Conservation (phyloP, 2,797 vertebrate genomes). For the Myotis daubentonii region DNA sequence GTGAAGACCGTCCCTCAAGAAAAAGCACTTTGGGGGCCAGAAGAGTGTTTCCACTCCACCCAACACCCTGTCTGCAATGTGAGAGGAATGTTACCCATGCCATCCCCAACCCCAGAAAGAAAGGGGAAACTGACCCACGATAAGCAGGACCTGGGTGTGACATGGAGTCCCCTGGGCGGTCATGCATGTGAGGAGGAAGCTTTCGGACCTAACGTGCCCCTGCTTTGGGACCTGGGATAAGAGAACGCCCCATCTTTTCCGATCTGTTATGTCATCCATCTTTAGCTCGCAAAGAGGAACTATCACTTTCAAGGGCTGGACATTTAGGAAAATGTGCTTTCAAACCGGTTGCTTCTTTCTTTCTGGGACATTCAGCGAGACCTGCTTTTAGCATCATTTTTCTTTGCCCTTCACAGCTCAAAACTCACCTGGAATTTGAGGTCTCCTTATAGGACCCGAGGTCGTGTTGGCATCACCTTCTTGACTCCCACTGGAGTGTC, state of each 20-base stretch:
- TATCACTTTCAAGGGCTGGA: background rate
- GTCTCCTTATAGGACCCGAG: conserved; percentile 42
- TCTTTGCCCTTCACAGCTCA: no score
- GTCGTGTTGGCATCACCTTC: conserved; percentile 1
- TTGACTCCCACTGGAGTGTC: conserved; percentile 49
- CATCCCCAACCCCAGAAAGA: background rate
- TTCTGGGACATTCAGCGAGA: background rate
- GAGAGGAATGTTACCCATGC: background rate
- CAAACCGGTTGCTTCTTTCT: background rate
- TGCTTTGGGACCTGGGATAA: background rate
- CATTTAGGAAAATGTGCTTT: background rate
- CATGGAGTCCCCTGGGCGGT: no score
- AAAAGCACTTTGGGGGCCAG: background rate
- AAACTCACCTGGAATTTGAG: conserved; percentile 78
- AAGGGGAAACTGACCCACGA: background rate
- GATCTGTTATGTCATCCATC: background rate
- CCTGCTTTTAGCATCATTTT: background rate
- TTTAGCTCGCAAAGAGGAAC: background rate
- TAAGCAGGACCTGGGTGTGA: background rate
- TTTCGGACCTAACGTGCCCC: background rate
- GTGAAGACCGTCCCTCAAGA: background rate
- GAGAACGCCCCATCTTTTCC: background rate
- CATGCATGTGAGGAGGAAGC: background rate
- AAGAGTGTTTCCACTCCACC: background rate
- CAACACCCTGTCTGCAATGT: background rate